Conservation (phyloP, 2,888 invertebrate species). For the Mallateleia sp. region DNA sequence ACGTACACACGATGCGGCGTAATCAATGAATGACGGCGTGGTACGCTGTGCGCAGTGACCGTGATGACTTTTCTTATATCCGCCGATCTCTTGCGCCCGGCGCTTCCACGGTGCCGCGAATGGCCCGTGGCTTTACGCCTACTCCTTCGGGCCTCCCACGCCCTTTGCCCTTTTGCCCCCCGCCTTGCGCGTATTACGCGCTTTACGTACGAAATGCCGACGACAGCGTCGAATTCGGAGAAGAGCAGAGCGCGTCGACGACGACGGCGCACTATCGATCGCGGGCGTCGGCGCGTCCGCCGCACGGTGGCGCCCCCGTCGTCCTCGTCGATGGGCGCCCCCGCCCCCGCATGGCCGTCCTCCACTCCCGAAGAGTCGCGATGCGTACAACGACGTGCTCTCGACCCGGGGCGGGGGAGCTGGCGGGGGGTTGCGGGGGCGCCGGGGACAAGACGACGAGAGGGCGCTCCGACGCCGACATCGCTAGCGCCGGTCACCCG, state of each 20-base stretch:
- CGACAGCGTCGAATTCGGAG: conserved; percentile 38
- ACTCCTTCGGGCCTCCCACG: conserved; percentile 55
- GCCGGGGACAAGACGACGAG: conserved; percentile 80
- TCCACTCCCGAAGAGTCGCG: conserved; percentile 66
- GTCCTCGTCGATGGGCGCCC: conserved; percentile 40
- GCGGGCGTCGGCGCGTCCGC: conserved; percentile 87
- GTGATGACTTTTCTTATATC: conserved; percentile 85
- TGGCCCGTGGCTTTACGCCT: conserved; percentile 37
- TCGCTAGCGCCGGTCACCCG: conserved; percentile 85
- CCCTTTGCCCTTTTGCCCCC: conserved; percentile 74
- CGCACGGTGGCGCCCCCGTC: conserved; percentile 88
- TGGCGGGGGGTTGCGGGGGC: conserved; percentile 67
- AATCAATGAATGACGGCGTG: conserved; percentile 87
- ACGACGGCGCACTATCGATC: conserved; percentile 86
- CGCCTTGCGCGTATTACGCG: conserved; percentile 79
- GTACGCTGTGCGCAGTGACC: conserved; percentile 85
- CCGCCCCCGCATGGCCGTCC: conserved; percentile 57
- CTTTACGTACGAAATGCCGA: conserved; percentile 78
- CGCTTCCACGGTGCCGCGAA: conserved; percentile 19
- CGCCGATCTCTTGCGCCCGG: conserved; percentile 43
- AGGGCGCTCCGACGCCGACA: conserved; percentile 82
- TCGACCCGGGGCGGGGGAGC: conserved; percentile 64
- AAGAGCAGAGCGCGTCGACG: conserved; percentile 53
- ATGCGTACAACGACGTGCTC: conserved; percentile 67
- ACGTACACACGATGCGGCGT: conserved; percentile 84